phyloP scores from a whole-genome alignment of 2,113 vertebrate genomes.

The Dasyprocta punctata region DNA sequence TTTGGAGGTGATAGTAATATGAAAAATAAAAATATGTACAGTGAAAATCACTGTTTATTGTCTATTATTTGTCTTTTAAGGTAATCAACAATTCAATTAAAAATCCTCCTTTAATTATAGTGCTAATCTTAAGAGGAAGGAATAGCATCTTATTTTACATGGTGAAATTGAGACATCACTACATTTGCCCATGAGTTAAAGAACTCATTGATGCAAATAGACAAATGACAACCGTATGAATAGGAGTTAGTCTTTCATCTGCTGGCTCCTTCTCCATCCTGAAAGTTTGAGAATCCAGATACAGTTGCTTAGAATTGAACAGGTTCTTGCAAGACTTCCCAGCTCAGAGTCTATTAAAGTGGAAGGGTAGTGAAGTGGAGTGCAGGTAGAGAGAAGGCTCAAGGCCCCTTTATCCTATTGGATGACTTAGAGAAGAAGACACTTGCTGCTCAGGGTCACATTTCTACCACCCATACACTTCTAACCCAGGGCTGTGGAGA shows the following conservation, averaged over 20 bases:
- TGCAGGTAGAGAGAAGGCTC: neutral
- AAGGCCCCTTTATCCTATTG: accelerated
- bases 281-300: neutral
- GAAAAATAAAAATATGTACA: conserved; percentile 15
- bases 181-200: neutral
- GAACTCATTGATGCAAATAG: neutral
- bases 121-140: neutral
- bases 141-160: neutral
- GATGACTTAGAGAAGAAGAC: neutral
- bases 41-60: conserved; percentile 8
- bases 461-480: neutral
- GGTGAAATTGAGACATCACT: neutral
- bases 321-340: neutral
- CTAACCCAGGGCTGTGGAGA: neutral
- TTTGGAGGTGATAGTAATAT: neutral
- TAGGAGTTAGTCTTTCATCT: neutral
- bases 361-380: neutral
- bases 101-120: conserved; percentile 1
- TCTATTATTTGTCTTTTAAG: neutral
- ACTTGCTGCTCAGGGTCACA: neutral
- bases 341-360: accelerated
- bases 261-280: neutral
- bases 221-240: neutral
- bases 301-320: neutral
- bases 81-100: neutral